Conservation (phyloP, 2,888 invertebrate species). For the Chrysolina haemoptera region DNA sequence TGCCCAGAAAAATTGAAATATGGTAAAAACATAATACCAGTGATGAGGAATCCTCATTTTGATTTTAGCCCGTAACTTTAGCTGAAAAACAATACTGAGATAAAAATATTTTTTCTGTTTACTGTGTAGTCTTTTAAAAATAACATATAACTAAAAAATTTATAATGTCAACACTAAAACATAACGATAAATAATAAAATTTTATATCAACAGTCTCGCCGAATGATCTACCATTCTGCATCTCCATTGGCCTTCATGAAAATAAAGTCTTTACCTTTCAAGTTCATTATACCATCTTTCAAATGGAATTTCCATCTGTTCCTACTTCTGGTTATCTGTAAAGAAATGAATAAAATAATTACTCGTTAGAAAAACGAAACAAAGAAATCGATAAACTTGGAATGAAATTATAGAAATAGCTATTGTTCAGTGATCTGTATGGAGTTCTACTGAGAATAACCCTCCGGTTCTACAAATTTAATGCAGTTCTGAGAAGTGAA, state of each 20-base stretch:
- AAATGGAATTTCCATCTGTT: slow-evolving; percentile 99
- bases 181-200: slow-evolving; percentile 13
- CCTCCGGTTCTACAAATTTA: too few species aligned
- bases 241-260: slow-evolving; percentile 99
- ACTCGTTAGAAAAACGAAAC: not conserved
- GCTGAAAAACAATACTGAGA: slow-evolving; percentile 2
- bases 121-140: not conserved
- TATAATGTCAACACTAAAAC: slow-evolving; percentile 21
- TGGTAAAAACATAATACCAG: too few species aligned
- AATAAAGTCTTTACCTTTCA: slow-evolving; percentile 97
- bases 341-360: slow-evolving; percentile 13
- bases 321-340: slow-evolving; percentile 91
- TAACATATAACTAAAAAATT: slow-evolving; percentile 16
- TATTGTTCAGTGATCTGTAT: too few species aligned
- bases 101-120: not conserved
- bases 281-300: slow-evolving; percentile 99
- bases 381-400: not conserved
- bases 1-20: too few species aligned
- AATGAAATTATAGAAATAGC: not conserved
- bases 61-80: not conserved
- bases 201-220: slow-evolving; percentile 14
- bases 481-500: too few species aligned
- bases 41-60: too few species aligned
- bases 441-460: too few species aligned
- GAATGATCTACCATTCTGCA: slow-evolving; percentile 90